Percentiles rank a stretch among this genome's conserved stretches.
These are phyloP conservation scores for Harpagus bidentatus DNA, from an alignment of 2,113 vertebrate genomes.

Conservation along the genomic window DNA sequence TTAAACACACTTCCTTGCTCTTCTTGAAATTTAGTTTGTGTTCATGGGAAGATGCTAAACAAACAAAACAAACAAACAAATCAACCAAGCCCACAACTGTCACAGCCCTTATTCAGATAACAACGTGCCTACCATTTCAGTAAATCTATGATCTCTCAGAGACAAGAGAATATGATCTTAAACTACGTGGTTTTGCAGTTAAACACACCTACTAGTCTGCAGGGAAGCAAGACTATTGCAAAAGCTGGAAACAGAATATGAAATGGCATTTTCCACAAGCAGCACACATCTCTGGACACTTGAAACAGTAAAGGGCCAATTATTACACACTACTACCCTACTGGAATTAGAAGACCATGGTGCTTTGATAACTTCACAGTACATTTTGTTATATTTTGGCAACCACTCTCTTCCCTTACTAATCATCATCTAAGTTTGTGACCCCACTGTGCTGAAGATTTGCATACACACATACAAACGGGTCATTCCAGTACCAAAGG, in stretches of 20 bases:
- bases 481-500: neutral
- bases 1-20: slow-evolving; percentile 75
- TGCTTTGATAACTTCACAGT: neutral
- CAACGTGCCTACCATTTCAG: neutral
- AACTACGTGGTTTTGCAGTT: neutral
- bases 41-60: slow-evolving; percentile 19
- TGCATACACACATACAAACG: neutral
- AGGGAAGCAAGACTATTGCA: neutral
- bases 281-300: neutral
- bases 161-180: neutral
- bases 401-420: neutral
- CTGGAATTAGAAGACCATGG: neutral
- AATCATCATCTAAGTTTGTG: neutral
- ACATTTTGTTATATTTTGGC: neutral
- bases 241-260: neutral
- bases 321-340: neutral
- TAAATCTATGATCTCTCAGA: neutral
- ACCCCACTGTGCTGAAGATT: neutral
- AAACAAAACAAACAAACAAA: neutral
- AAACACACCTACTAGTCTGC: neutral
- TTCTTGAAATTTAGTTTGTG: slow-evolving; percentile 72
- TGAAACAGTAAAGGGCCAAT: neutral
- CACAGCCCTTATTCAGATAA: neutral
- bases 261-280: neutral
- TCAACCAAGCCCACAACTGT: neutral